These are phyloP conservation scores for Panonychus citri DNA, from an alignment of 1,140 invertebrate species.

Conservation along the genomic window DNA sequence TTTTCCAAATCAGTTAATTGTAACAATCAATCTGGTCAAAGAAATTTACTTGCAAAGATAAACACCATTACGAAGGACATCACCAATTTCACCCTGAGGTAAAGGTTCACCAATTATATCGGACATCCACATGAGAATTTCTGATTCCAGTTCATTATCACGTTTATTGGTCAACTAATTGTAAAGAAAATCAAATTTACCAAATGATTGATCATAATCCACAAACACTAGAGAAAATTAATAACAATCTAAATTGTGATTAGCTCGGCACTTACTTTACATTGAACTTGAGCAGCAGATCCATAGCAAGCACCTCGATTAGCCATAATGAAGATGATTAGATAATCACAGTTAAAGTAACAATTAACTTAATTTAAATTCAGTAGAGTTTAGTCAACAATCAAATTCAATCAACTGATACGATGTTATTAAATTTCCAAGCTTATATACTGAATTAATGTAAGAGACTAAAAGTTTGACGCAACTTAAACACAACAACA, in stretches of 20 bases:
- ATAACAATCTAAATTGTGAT: not conserved
- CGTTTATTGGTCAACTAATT: slow-evolving; percentile 35
- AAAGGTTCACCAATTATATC: slow-evolving; percentile 57
- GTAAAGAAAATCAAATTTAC: too few relatives aligned
- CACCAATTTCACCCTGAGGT: slow-evolving; percentile 51
- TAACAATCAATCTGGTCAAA: not conserved
- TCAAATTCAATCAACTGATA: too few relatives aligned
- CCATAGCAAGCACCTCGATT: slow-evolving; percentile 18
- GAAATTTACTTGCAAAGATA: slow-evolving; percentile 44
- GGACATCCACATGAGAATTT: slow-evolving; percentile 77
- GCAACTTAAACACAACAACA: too few relatives aligned
- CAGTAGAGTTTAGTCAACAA: too few relatives aligned
- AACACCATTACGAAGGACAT: slow-evolving; percentile 69
- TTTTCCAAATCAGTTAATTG: not conserved
- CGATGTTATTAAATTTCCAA: too few relatives aligned
- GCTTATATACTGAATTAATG: too few relatives aligned
- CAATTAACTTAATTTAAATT: too few relatives aligned
- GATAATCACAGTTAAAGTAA: too few relatives aligned
- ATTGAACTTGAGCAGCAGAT: slow-evolving; percentile 19
- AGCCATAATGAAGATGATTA: slow-evolving; percentile 14
- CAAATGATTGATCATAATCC: not conserved
- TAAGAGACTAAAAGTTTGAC: too few relatives aligned
- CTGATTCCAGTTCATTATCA: slow-evolving; percentile 58
- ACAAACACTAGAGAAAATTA: not conserved
- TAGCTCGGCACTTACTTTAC: slow-evolving; percentile 15